A percentile compares a stretch with the other conserved stretches of the same genome.
Conservation (phyloP, 2,113 vertebrate genomes). For the Sebastes schlegelii region DNA sequence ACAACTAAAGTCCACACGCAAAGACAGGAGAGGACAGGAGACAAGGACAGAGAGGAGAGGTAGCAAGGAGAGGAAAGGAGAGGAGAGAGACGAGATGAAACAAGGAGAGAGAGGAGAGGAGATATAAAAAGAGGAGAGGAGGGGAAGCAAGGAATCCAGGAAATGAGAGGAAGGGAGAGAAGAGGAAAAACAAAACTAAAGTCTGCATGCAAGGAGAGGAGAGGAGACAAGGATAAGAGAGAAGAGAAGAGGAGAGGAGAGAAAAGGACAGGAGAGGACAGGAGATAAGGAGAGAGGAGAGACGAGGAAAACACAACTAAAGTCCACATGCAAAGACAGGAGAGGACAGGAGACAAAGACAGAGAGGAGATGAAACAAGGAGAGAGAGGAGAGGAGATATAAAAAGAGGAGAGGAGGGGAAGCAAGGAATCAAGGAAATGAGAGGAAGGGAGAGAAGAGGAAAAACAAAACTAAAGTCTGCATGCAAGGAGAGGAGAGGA, state of each 20-base stretch:
- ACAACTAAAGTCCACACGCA: conserved; percentile 19
- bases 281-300: conserved; percentile 37
- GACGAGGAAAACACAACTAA: background rate
- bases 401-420: no score
- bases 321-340: conserved; percentile 23
- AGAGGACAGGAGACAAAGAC: background rate
- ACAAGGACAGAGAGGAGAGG: background rate
- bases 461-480: no score
- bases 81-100: background rate
- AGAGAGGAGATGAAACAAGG: background rate
- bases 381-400: background rate
- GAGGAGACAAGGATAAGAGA: background rate
- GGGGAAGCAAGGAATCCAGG: background rate
- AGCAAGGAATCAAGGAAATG: no score
- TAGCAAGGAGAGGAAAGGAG: background rate
- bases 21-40: background rate
- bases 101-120: background rate
- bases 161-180: conserved; percentile 28
- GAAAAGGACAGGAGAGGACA: background rate
- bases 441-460: no score
- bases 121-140: background rate
- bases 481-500: no score
- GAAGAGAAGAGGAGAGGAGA: background rate
- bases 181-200: background rate
- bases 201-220: conserved; percentile 32